Evolutionary conservation across 2,888 invertebrate species (phyloP), one percentile per base, ranked within the genome.

Genomic region (Diaphora mendica): DNA sequence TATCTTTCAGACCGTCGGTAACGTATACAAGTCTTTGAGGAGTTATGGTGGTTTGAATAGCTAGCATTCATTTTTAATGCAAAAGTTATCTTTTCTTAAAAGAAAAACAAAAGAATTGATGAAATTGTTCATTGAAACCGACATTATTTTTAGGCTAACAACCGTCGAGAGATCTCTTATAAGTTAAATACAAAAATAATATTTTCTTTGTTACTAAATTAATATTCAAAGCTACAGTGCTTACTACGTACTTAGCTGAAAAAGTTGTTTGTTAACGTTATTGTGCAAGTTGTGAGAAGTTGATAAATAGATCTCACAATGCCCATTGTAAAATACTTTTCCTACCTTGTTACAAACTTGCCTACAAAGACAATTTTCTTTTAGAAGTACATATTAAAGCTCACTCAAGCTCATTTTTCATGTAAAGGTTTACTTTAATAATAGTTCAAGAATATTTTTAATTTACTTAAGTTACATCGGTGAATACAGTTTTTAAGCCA

Each of bases 251-350:
- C 72, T 78, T 73, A 44, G 59, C 67, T 68, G 72, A 66, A 77
- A 75, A 77, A 82, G 59, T 78, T 73, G n/a, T 68, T 39, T 73
- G 74, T 67, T 74, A 68, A 67, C 74, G 42, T 73, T 77, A 79
- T 77, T 83, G 81, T 78, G 59, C 42, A 64, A 81, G 77, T 66
- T 68, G 48, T 39, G 42, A 68, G 68, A 71, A 77, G 51, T 77
- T 75, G 66, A 70, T 75, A 76, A 74, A 82, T 71, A 77, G 72
- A 81, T 76, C 64, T 69, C 65, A 79, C 76, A 81, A 76, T 74
- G 72, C 75, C 72, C 78, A 70, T 81, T 83, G 81, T 81, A 26
- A 20, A 72, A 67, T 73, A 73, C 59, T 67, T 76, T 55, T 59
- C 30, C 64, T 62, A 62, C 30, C 30, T 76, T 77, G 73, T 75